Evolutionary conservation across 1,140 invertebrate species (phyloP), one percentile per base, ranked within the genome.

Genomic region (Micrasema longulum): DNA sequence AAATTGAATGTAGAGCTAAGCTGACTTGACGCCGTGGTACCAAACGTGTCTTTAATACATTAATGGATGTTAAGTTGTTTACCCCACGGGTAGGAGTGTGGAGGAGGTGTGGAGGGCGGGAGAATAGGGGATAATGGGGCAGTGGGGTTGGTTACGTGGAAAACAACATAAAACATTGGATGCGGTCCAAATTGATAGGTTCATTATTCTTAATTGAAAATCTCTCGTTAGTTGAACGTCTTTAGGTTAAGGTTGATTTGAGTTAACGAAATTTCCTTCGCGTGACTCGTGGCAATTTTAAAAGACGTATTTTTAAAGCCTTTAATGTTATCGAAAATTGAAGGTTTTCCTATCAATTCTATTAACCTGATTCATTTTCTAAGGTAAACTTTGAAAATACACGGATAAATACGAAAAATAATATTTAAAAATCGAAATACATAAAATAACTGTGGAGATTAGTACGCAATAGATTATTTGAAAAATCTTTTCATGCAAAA

Each of bases 1-100:
- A 60, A 60, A 60, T 60, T 38, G 55, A 41, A 47, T 64, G 60
- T 48, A 26, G 14, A 31, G 6, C 22, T 64, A 47, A 64, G 41
- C 22, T 38, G 60, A 47, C 22, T 35, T 48, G 60, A 47, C 41
- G 20, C 36, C 12, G 12, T 31, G 12, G 20, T 14, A 64, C 60
- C 60, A 64, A 47, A 64, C 60, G 60, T 64, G 60, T 64, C 60
- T 64, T 64, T 64, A 64, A 64, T 64, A 64, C 60, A 22, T 64
- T 64, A 64, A 64, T 64, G 60, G 60, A n/a, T 36, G 60, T 64
- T 45, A 45, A 47, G 55, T 60, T 60, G 55, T 60, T 38, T 60
- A 38, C 55, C 14, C 23, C 6, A 10, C 16, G 11, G 14, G 20
- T 22, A 35, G 55, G 35, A 12, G 12, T n/a, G 50, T 18, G 18